Conservation (phyloP, 2,113 vertebrate genomes). For the Microcebus ravelobensis region DNA sequence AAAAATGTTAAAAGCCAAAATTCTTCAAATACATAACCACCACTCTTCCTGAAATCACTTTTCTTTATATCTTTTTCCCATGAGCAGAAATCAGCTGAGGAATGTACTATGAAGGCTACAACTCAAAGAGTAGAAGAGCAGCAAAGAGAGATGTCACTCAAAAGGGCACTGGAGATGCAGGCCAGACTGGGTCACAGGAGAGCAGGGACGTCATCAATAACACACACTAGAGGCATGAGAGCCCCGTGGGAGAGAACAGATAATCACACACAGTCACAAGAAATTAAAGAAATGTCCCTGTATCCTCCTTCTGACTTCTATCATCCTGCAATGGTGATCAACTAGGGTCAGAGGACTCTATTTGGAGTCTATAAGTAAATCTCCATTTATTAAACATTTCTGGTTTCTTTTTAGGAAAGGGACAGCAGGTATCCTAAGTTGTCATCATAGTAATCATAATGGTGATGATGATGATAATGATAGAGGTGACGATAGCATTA, state of each 20-base stretch:
- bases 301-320: background rate
- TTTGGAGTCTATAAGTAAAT: background rate
- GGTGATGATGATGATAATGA: background rate
- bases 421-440: background rate
- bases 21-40: slow-evolving; percentile 18
- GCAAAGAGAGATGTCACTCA: background rate
- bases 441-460: background rate
- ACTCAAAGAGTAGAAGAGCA: background rate
- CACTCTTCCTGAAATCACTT: background rate
- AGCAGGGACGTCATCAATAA: background rate
- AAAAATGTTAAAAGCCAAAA: background rate
- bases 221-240: background rate
- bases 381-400: slow-evolving; percentile 35
- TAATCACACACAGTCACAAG: background rate
- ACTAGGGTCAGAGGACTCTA: background rate
- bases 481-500: background rate
- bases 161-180: background rate
- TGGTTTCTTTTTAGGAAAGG: background rate
- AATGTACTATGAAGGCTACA: background rate
- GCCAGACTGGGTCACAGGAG: background rate
- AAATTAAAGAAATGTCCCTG: background rate
- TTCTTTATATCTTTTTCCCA: background rate
- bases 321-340: background rate
- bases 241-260: background rate
- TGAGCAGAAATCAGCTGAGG: background rate